Evolutionary conservation across 2,888 invertebrate genomes (phyloP).

Genomic region (Monopis laevigella): DNA sequence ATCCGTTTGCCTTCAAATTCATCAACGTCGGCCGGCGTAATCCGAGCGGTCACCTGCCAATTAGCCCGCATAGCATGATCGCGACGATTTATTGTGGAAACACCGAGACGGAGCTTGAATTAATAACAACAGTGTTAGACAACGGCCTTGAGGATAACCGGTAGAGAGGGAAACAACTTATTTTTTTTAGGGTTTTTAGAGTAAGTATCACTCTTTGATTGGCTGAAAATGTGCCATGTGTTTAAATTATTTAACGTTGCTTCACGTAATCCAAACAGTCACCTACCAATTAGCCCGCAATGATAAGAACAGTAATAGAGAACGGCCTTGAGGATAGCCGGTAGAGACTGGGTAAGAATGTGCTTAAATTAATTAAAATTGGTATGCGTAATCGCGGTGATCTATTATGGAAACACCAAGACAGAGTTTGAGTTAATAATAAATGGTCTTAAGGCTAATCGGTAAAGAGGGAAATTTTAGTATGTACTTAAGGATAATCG

Average conservation of each 20-base stretch:
- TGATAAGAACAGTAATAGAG: slow-evolving; percentile 11
- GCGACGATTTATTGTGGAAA: slow-evolving; percentile 22
- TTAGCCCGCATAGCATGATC: slow-evolving; percentile 20
- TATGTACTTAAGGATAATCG: too few species aligned
- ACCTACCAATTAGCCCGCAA: slow-evolving; percentile 25
- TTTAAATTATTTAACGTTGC: slow-evolving; percentile 20
- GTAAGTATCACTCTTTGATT: too few species aligned
- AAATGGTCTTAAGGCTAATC: too few species aligned
- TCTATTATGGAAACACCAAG: too few species aligned
- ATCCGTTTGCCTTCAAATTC: slow-evolving; percentile 10
- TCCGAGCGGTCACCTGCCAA: slow-evolving; percentile 26
- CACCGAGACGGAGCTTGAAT: slow-evolving; percentile 7
- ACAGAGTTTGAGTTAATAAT: too few species aligned
- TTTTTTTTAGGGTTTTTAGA: too few species aligned
- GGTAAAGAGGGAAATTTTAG: too few species aligned
- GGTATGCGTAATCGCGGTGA: slow-evolving; percentile 23
- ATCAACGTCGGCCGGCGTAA: slow-evolving; percentile 24
- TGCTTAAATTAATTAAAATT: slow-evolving; percentile 19
- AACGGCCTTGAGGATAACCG: background rate
- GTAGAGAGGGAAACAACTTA: too few species aligned
- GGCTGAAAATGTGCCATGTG: too few species aligned
- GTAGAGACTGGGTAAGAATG: too few species aligned
- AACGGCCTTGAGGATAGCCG: background rate
- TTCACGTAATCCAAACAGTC: slow-evolving; percentile 24
- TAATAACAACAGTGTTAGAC: slow-evolving; percentile 12